A percentile compares a stretch with the other conserved stretches of the same genome.
These are phyloP conservation scores for Bombyx mandarina DNA, from an alignment of 1,140 invertebrate genomes.

Conservation along the genomic window DNA sequence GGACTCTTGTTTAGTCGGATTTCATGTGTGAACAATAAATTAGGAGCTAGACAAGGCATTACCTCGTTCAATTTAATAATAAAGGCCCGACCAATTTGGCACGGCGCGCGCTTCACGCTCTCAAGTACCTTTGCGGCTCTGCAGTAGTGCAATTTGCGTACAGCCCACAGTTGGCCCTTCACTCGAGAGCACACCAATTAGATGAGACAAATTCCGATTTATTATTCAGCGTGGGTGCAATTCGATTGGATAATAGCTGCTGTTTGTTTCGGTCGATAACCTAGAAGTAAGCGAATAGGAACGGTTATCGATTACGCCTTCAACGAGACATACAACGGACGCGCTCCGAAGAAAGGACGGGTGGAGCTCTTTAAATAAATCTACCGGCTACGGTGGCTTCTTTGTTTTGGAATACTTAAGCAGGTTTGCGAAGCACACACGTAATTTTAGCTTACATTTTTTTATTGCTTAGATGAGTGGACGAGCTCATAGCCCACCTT, in stretches of 20 bases:
- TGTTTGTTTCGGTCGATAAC: too few species aligned
- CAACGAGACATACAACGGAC: too few species aligned
- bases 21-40: background rate
- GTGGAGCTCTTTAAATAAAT: too few species aligned
- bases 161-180: conserved; percentile 12
- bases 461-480: too few species aligned
- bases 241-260: conserved; percentile 25
- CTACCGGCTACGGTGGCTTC: too few species aligned
- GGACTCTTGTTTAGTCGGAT: background rate
- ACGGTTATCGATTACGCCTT: too few species aligned
- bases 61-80: conserved; percentile 44
- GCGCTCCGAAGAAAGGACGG: too few species aligned
- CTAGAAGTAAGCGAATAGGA: too few species aligned
- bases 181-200: conserved; percentile 34
- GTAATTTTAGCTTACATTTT: too few species aligned
- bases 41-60: conserved; percentile 23
- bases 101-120: conserved; percentile 18
- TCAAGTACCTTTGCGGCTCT: conserved; percentile 22
- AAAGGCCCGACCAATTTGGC: conserved; percentile 40
- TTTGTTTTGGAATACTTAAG: too few species aligned
- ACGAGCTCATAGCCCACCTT: too few species aligned
- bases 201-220: conserved; percentile 34
- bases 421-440: too few species aligned
- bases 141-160: conserved; percentile 38
- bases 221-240: conserved; percentile 25